Evolutionary conservation across 2,797 vertebrate species (phyloP), one percentile per base, ranked within the genome.

Genomic region (Liparis tanakae): DNA sequence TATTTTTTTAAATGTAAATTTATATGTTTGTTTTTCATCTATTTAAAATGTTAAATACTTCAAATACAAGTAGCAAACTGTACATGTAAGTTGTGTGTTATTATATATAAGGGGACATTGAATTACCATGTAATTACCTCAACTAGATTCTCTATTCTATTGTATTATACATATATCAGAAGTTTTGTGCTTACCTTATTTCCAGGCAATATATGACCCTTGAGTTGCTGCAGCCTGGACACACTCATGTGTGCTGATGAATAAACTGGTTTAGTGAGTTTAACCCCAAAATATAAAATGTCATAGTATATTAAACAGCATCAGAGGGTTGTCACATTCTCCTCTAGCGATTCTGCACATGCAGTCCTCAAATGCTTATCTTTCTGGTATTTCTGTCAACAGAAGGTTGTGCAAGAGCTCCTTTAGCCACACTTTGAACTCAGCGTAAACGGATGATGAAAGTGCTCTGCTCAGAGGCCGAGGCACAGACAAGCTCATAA

Each of bases 161-260:
- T 41, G 18, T 36, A 25, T n/a, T 17, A 56, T 3, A 41, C 14
- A 65, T 50, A 15, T 13, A 8, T 61, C 17, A 7, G 4, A 60
- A 46, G 30, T 20, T 48, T 60, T 65, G n/a, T n/a, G 22, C 88
- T 83, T 92, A 95, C 94, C 93, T 92, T 90, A 43, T 89, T 85
- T 80, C 69, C 83, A 72, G 85, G 30, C 55, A 93, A 51, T 83
- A 95, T 85, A 63, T 94, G 92, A 68, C 78, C 78, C 72, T 89
- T 88, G 43, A 94, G 76, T 56, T 80, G 85, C 58, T 92, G 89
- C 61, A 95, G 86, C 72, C 94, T 91, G 33, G 69, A 33, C 3
- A 61, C 63, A 73, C 86, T 93, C 94, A 94, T 95, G 58, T 48
- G 84, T 25, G 58, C 79, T 65, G 64, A 69, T 71, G n/a, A 74